phyloP scores from a whole-genome alignment of 1,140 invertebrate species.

The Acromyrmex heyeri region DNA sequence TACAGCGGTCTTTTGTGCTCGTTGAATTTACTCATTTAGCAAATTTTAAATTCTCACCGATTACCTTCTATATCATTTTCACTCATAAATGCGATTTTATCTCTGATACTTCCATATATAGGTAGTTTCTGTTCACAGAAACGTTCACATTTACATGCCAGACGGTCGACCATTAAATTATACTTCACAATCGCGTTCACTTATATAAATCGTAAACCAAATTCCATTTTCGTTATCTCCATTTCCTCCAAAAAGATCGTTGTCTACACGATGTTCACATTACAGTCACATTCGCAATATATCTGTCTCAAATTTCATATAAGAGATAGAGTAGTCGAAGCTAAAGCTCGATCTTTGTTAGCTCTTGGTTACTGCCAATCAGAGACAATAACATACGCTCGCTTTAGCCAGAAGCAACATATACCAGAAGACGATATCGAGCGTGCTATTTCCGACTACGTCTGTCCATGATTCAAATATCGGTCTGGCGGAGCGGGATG shows the following conservation, averaged over 20 bases:
- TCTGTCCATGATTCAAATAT: constrained; percentile 41
- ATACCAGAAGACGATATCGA: constrained; percentile 20
- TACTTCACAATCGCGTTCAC: background rate
- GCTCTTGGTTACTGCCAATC: constrained; percentile 32
- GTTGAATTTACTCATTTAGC: background rate
- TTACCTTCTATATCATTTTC: background rate
- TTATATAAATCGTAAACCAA: background rate
- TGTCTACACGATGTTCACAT: background rate
- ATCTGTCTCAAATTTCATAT: constrained; percentile 20
- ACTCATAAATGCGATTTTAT: constrained; percentile 2
- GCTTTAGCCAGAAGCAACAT: background rate
- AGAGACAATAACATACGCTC: constrained; percentile 30
- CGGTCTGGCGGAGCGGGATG: background rate
- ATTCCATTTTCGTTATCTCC: background rate
- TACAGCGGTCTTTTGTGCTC: background rate
- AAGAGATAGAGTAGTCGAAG: background rate
- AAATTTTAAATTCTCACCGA: background rate
- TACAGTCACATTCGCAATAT: background rate
- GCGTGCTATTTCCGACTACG: constrained; percentile 49
- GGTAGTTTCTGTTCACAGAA: background rate
- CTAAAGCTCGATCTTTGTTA: constrained; percentile 14
- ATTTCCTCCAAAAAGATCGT: background rate
- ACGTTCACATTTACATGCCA: background rate
- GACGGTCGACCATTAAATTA: background rate
- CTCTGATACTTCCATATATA: background rate